Evolutionary conservation across 2,888 invertebrate species (phyloP).

Genomic region (Tupiocoris notatus): DNA sequence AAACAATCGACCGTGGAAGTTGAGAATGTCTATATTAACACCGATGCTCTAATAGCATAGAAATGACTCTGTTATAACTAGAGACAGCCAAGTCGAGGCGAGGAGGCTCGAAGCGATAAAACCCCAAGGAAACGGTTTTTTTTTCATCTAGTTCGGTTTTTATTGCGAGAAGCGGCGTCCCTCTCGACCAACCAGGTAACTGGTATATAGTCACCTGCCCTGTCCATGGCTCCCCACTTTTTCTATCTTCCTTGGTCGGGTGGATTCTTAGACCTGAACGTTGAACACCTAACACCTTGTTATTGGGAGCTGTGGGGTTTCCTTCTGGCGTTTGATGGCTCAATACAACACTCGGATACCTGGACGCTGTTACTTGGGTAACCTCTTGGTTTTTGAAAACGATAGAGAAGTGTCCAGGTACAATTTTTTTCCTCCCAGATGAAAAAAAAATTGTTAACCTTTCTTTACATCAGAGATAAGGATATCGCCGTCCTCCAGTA

Average conservation of each 20-base stretch:
- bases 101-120: background rate
- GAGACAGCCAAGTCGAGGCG: background rate
- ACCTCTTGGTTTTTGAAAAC: background rate
- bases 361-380: too few relatives aligned
- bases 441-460: background rate
- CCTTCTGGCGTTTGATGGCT: background rate
- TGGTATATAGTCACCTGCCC: background rate
- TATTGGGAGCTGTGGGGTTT: background rate
- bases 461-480: background rate
- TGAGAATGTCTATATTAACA: slow-evolving; percentile 19
- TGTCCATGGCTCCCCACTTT: background rate
- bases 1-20: slow-evolving; percentile 14
- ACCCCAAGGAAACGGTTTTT: background rate
- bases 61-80: slow-evolving; percentile 19
- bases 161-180: background rate
- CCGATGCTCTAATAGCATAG: slow-evolving; percentile 22
- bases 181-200: background rate
- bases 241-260: background rate
- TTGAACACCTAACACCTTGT: background rate
- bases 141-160: background rate
- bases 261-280: background rate
- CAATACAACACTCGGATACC: background rate
- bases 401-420: background rate
- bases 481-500: too few relatives aligned
- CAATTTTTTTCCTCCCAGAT: background rate